A percentile compares a stretch with the other conserved stretches of the same genome.
phyloP scores from a whole-genome alignment of 1,140 invertebrate genomes.

The Drosophila sturtevanti region DNA sequence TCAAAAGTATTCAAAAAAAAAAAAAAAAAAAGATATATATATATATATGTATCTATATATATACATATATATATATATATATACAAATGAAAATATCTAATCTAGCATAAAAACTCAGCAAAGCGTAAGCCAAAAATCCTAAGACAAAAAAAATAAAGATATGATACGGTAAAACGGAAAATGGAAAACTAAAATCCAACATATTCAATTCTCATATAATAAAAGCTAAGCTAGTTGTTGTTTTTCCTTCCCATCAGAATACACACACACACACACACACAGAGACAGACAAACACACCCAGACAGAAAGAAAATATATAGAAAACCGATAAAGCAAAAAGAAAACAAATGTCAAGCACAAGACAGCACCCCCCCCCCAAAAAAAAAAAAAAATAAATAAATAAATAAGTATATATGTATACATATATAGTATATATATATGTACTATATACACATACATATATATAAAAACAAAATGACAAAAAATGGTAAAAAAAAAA shows the following conservation, averaged over 20 bases:
- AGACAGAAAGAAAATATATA: slow-evolving; percentile 42
- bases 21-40: slow-evolving; percentile 21
- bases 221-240: slow-evolving; percentile 27
- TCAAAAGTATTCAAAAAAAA: slow-evolving; percentile 14
- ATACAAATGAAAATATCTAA: slow-evolving; percentile 55
- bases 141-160: slow-evolving; percentile 35
- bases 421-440: not conserved
- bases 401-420: not conserved
- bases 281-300: slow-evolving; percentile 5
- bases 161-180: slow-evolving; percentile 11
- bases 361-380: slow-evolving; percentile 31
- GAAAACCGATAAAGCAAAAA: slow-evolving; percentile 11
- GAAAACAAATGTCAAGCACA: slow-evolving; percentile 31
- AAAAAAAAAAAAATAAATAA: slow-evolving; percentile 15
- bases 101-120: slow-evolving; percentile 70
- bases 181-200: slow-evolving; percentile 11
- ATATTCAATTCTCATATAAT: slow-evolving; percentile 45
- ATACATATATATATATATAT: slow-evolving; percentile 31
- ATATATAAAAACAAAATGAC: slow-evolving; percentile 26
- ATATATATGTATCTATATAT: slow-evolving; percentile 27
- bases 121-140: slow-evolving; percentile 67
- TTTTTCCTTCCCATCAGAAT: slow-evolving; percentile 7
- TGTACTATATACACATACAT: too few relatives aligned
- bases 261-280: slow-evolving; percentile 1
- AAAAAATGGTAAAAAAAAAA: too few relatives aligned